Evolutionary conservation across 1,140 invertebrate genomes (phyloP).

Genomic region (Leptinotarsa lineolata): DNA sequence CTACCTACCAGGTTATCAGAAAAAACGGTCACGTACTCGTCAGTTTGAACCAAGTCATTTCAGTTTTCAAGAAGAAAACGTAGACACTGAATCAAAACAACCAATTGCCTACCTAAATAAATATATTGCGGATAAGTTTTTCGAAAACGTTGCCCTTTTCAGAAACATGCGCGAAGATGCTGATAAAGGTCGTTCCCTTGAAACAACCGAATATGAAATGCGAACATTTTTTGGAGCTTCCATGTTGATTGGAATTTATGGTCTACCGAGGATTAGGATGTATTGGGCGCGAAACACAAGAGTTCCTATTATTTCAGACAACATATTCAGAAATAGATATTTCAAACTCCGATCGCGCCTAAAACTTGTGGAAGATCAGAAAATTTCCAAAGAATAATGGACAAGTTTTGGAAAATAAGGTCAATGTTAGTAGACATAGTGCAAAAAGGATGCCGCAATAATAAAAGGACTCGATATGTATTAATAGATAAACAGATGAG

Average conservation of each 20-base stretch:
- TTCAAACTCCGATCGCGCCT: slow-evolving; percentile 10
- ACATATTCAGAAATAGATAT: slow-evolving; percentile 9
- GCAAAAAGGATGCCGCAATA: slow-evolving; percentile 13
- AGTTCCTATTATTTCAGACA: no score
- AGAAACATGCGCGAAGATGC: no score
- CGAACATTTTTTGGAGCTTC: no score
- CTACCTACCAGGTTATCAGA: slow-evolving; percentile 22
- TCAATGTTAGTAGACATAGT: slow-evolving; percentile 17
- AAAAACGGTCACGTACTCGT: slow-evolving; percentile 17
- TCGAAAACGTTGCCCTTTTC: no score
- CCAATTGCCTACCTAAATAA: no score
- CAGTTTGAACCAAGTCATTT: slow-evolving; percentile 19
- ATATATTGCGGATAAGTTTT: no score
- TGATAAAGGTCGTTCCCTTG: no score
- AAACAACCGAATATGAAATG: no score
- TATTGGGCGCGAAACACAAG: slow-evolving; percentile 8
- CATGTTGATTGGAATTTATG: slow-evolving; percentile 9
- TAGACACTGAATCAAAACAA: no score
- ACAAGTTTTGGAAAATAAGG: slow-evolving; percentile 24
- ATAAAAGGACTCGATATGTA: slow-evolving; percentile 14
- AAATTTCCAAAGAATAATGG: no score
- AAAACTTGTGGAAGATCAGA: no score
- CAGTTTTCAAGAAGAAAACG: no score
- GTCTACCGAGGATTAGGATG: slow-evolving; percentile 16
- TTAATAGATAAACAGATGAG: slow-evolving; percentile 30